Conservation (phyloP, 1,140 invertebrate species). For the Rhizoglyphus robini region DNA sequence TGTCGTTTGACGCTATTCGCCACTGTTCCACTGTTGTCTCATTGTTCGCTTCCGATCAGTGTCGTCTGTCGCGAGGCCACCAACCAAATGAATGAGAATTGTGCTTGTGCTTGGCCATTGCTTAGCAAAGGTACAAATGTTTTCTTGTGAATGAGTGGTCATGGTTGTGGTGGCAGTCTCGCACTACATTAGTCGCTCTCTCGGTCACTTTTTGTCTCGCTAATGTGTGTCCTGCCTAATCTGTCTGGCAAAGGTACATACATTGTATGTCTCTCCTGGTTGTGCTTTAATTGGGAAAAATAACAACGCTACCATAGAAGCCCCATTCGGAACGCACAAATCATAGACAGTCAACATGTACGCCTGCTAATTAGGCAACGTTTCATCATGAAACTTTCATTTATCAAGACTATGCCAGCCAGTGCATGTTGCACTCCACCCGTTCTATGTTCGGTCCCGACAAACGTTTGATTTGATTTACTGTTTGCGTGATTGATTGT, state of each 20-base stretch:
- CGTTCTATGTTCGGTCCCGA: not conserved
- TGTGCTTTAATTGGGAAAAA: too few species aligned
- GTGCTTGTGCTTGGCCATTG: too few species aligned
- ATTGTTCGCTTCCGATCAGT: not conserved
- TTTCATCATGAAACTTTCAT: not conserved
- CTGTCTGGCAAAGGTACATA: too few species aligned
- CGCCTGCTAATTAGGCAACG: not conserved
- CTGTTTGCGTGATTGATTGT: not conserved
- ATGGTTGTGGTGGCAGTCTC: not conserved
- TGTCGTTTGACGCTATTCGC: not conserved
- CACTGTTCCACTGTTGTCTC: too few species aligned
- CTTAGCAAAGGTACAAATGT: conserved; percentile 7
- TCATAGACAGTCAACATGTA: not conserved
- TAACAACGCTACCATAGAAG: too few species aligned
- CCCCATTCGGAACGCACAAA: not conserved
- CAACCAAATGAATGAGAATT: not conserved
- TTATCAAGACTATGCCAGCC: too few species aligned
- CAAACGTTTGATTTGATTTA: not conserved
- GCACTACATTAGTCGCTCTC: not conserved
- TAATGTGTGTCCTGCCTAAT: conserved; percentile 2
- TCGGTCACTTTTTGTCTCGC: not conserved
- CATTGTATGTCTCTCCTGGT: too few species aligned
- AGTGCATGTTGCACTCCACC: not conserved
- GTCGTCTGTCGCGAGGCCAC: not conserved
- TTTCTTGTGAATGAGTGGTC: conserved; percentile 7